A percentile compares a stretch with the other conserved stretches of the same genome.
Conservation (phyloP, 1,140 invertebrate species). For the Conus betulinus region DNA sequence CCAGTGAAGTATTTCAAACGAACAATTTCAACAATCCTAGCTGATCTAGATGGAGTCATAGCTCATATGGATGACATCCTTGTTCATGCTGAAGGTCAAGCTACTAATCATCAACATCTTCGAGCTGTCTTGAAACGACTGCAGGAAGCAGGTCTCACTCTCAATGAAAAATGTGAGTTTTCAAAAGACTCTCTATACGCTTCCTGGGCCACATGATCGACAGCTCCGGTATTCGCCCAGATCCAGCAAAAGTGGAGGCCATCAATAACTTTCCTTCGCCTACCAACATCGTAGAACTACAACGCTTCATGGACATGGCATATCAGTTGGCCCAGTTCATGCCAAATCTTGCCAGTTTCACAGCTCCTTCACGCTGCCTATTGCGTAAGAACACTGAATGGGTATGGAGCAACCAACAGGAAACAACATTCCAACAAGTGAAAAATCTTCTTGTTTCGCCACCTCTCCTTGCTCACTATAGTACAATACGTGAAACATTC, state of each 20-base stretch:
- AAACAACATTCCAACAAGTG: constrained; percentile 22
- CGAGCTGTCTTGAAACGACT: constrained; percentile 42
- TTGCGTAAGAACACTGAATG: too few relatives aligned
- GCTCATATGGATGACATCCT: too few relatives aligned
- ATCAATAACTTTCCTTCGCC: too few relatives aligned
- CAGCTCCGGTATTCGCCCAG: constrained; percentile 46
- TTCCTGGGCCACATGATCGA: constrained; percentile 41
- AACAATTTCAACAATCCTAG: constrained; percentile 42
- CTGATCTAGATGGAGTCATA: not conserved
- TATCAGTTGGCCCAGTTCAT: too few relatives aligned
- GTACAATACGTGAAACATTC: constrained; percentile 35
- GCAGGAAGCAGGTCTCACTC: constrained; percentile 51
- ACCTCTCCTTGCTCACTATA: constrained; percentile 44
- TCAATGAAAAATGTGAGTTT: constrained; percentile 56
- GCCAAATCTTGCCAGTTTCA: too few relatives aligned
- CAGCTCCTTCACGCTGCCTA: too few relatives aligned
- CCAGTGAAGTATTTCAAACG: not conserved
- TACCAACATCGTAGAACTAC: too few relatives aligned
- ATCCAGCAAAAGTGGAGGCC: constrained; percentile 63
- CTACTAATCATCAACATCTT: too few relatives aligned
- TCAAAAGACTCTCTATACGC: not conserved
- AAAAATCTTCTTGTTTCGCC: constrained; percentile 40
- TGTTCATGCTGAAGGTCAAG: too few relatives aligned
- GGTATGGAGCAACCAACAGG: too few relatives aligned
- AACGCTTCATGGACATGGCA: too few relatives aligned